phyloP scores from a whole-genome alignment of 2,113 vertebrate species.

The Hippoglossus stenolepis region DNA sequence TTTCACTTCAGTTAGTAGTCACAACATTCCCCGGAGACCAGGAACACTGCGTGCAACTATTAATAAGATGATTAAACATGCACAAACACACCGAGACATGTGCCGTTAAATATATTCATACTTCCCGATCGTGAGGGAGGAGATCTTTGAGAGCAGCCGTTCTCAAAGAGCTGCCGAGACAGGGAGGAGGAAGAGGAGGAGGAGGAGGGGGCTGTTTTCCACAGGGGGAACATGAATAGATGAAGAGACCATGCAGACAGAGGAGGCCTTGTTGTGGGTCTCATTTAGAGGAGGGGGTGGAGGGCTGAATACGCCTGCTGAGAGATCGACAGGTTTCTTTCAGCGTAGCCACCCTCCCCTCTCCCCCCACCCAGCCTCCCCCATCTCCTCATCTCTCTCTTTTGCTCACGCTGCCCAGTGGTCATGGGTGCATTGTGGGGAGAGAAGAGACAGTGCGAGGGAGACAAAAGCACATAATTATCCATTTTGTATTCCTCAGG shows the following conservation, averaged over 20 bases:
- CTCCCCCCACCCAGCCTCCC: constrained; percentile 10
- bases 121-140: constrained; percentile 59
- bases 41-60: constrained; percentile 29
- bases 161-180: constrained; percentile 22
- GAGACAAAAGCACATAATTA: constrained; percentile 65
- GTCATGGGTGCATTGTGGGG: constrained; percentile 58
- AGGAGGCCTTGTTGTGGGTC: constrained; percentile 83
- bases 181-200: constrained; percentile 48
- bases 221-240: constrained; percentile 80
- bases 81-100: constrained; percentile 44
- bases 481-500: constrained; percentile 42
- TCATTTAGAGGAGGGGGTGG: constrained; percentile 70
- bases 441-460: constrained; percentile 45
- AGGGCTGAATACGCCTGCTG: constrained; percentile 78
- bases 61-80: constrained; percentile 63
- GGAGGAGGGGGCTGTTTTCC: constrained; percentile 71
- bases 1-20: constrained; percentile 36
- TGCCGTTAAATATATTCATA: constrained; percentile 63
- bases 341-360: constrained; percentile 67
- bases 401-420: constrained; percentile 51
- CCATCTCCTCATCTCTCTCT: constrained; percentile 64
- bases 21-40: constrained; percentile 20
- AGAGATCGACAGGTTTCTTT: constrained; percentile 86
- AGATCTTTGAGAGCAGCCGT: constrained; percentile 50
- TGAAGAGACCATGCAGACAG: constrained; percentile 80